A percentile compares a stretch with the other conserved stretches of the same genome.
Conservation (phyloP, 2,888 invertebrate species). For the Coelopa pilipes region DNA sequence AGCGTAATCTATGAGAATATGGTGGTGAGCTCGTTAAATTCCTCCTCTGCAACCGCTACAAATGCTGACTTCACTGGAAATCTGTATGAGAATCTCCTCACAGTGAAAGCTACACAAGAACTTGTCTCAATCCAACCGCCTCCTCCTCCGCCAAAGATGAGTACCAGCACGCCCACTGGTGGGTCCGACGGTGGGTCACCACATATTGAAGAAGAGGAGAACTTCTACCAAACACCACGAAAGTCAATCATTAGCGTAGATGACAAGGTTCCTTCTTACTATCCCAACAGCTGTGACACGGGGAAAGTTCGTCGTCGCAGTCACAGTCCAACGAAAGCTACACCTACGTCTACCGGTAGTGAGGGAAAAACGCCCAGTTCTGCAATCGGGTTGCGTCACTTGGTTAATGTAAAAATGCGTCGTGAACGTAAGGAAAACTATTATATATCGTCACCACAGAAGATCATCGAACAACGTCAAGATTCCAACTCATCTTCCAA, state of each 20-base stretch:
- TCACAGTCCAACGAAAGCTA: constrained; percentile 44
- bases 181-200: constrained; percentile 16
- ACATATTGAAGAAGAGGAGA: constrained; percentile 48
- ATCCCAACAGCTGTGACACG: constrained; percentile 65
- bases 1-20: constrained; percentile 62
- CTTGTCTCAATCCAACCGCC: constrained; percentile 44
- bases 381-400: constrained; percentile 52
- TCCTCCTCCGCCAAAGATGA: constrained; percentile 41
- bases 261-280: constrained; percentile 66
- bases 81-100: constrained; percentile 61
- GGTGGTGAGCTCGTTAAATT: constrained; percentile 45
- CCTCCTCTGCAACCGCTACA: constrained; percentile 28
- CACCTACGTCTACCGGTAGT: constrained; percentile 18
- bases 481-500: neutral
- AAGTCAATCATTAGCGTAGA: constrained; percentile 64
- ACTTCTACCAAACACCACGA: constrained; percentile 61
- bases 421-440: constrained; percentile 64
- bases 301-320: constrained; percentile 56
- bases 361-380: constrained; percentile 21
- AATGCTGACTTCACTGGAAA: constrained; percentile 51
- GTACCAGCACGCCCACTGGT: constrained; percentile 63
- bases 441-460: constrained; percentile 64
- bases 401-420: constrained; percentile 55
- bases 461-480: neutral
- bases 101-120: constrained; percentile 60